Conservation (phyloP, 2,888 invertebrate species). For the Ormyrus pomaceus region DNA sequence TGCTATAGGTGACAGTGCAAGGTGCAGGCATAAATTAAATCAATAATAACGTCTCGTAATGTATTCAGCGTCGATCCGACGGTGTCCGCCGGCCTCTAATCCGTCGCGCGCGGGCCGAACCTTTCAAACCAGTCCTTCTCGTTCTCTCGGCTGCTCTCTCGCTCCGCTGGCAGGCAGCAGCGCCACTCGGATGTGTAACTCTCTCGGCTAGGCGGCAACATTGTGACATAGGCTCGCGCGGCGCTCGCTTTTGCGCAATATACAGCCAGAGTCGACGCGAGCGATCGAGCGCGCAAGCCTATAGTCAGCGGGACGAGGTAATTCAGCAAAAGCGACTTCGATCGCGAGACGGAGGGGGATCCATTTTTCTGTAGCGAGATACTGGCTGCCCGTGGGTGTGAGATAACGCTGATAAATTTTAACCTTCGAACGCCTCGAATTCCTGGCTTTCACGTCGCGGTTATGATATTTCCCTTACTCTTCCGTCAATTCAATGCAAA, state of each 20-base stretch:
- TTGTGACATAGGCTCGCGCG: slow-evolving; percentile 44
- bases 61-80: slow-evolving; percentile 48
- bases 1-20: slow-evolving; percentile 32
- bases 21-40: slow-evolving; percentile 51
- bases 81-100: slow-evolving; percentile 34
- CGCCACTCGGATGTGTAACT: slow-evolving; percentile 46
- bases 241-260: slow-evolving; percentile 42
- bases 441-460: no score
- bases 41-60: slow-evolving; percentile 47
- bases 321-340: no score
- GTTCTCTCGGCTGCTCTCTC: slow-evolving; percentile 17
- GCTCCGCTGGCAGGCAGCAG: background rate
- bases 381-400: no score
- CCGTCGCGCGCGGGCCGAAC: slow-evolving; percentile 24
- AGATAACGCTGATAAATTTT: no score
- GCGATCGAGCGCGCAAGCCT: no score
- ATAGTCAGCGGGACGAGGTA: no score
- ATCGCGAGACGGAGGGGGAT: no score
- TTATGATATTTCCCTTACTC: no score
- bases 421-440: no score
- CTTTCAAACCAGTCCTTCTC: slow-evolving; percentile 53
- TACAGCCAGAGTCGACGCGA: background rate
- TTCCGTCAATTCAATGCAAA: no score
- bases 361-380: no score
- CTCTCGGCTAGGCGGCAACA: slow-evolving; percentile 11